These are phyloP conservation scores for Oxytorus armatus DNA, from an alignment of 2,888 invertebrate species.

Conservation along the genomic window DNA sequence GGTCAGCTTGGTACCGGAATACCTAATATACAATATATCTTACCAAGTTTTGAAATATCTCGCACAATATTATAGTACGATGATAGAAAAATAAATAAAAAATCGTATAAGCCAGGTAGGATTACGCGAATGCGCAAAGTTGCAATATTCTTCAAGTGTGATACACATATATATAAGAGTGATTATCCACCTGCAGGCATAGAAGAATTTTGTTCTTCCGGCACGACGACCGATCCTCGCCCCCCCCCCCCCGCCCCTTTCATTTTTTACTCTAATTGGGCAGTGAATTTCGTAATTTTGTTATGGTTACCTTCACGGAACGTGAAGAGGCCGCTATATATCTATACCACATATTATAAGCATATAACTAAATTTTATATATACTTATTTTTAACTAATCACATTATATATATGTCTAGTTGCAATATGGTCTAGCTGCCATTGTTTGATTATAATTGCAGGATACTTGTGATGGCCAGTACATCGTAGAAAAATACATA, in stretches of 20 bases:
- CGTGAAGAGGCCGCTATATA: conserved; percentile 12
- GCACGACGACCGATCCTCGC: conserved; percentile 50
- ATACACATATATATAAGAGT: neutral
- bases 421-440: neutral
- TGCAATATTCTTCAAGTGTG: conserved; percentile 26
- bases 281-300: conserved; percentile 76
- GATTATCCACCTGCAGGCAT: conserved; percentile 1
- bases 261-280: conserved; percentile 77
- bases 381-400: no score
- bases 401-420: neutral
- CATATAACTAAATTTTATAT: neutral
- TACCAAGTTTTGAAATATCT: no score
- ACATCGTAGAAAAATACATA: conserved; percentile 50
- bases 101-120: conserved; percentile 21
- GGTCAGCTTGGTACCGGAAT: no score
- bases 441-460: conserved; percentile 69
- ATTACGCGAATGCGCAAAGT: conserved; percentile 41
- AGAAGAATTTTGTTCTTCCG: conserved; percentile 67
- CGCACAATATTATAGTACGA: neutral
- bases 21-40: no score
- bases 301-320: conserved; percentile 73
- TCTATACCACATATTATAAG: neutral
- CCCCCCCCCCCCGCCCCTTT: neutral
- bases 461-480: conserved; percentile 32
- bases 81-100: conserved; percentile 9